These are phyloP conservation scores for Leptinotarsa lineolata DNA, from an alignment of 1,140 invertebrate species.

Conservation along the genomic window DNA sequence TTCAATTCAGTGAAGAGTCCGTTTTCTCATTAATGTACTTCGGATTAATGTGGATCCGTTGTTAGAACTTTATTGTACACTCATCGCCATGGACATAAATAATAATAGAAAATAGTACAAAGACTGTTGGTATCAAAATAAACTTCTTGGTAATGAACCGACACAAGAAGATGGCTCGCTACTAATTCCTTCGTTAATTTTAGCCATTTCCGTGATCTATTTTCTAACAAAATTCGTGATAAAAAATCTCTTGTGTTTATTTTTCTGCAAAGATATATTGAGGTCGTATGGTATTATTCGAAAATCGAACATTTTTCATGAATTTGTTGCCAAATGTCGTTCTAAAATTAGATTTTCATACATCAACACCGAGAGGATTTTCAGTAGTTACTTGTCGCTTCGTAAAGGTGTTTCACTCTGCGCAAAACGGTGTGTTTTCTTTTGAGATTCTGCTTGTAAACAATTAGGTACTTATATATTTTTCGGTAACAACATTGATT, in stretches of 20 bases:
- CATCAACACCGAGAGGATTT: constrained; percentile 23
- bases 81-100: too few species aligned
- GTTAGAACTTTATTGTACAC: too few species aligned
- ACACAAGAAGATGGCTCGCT: neutral
- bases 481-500: neutral
- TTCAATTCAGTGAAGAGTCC: too few species aligned
- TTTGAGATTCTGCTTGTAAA: constrained; percentile 1
- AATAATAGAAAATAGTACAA: too few species aligned
- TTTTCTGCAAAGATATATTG: neutral
- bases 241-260: neutral
- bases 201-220: constrained; percentile 13
- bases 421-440: constrained; percentile 23
- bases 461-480: too few species aligned
- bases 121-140: constrained; percentile 1
- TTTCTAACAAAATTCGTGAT: neutral
- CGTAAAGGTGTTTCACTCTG: constrained; percentile 9
- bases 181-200: constrained; percentile 4
- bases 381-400: constrained; percentile 21
- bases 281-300: constrained; percentile 6
- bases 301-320: constrained; percentile 31
- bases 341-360: constrained; percentile 41
- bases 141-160: constrained; percentile 5
- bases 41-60: too few species aligned
- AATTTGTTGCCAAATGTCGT: constrained; percentile 40
- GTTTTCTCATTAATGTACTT: too few species aligned